A percentile compares a stretch with the other conserved stretches of the same genome.
phyloP scores from a whole-genome alignment of 2,113 vertebrate genomes.

The Athene noctua region DNA sequence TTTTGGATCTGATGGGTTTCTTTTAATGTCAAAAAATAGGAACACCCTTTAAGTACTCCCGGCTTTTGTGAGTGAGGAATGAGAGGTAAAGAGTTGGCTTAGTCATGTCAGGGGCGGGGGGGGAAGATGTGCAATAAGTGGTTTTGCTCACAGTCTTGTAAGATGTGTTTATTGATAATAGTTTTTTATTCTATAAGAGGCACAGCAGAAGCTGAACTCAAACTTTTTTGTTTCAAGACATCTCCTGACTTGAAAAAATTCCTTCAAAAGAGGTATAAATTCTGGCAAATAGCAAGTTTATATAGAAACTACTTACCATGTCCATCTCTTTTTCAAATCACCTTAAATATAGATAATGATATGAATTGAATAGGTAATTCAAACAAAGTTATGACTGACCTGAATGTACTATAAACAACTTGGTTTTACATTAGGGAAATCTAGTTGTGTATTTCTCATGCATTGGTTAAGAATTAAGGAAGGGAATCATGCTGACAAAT shows the following conservation, averaged over 20 bases:
- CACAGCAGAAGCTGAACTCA: neutral
- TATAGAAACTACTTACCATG: neutral
- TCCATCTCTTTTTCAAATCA: neutral
- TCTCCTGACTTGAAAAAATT: neutral
- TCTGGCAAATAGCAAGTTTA: neutral
- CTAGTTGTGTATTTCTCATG: neutral
- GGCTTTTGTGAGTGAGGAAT: neutral
- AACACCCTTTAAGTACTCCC: neutral
- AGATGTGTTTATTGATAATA: neutral
- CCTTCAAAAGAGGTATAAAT: neutral
- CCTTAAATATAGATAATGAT: neutral
- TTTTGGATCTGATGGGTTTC: neutral
- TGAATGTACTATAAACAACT: neutral
- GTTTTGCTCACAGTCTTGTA: neutral
- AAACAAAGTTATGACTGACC: neutral
- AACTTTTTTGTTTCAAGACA: neutral
- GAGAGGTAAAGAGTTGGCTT: neutral
- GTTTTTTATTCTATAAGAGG: neutral
- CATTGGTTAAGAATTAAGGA: neutral
- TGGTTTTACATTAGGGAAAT: neutral
- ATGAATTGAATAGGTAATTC: neutral
- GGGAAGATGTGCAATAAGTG: neutral
- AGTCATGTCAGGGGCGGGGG: neutral
- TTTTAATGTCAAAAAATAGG: neutral
- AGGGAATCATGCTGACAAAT: slow-evolving; percentile 4